Percentiles rank a stretch among this genome's conserved stretches.
Evolutionary conservation across 1,140 invertebrate species (phyloP).

Genomic region (Acromyrmex echinatior): DNA sequence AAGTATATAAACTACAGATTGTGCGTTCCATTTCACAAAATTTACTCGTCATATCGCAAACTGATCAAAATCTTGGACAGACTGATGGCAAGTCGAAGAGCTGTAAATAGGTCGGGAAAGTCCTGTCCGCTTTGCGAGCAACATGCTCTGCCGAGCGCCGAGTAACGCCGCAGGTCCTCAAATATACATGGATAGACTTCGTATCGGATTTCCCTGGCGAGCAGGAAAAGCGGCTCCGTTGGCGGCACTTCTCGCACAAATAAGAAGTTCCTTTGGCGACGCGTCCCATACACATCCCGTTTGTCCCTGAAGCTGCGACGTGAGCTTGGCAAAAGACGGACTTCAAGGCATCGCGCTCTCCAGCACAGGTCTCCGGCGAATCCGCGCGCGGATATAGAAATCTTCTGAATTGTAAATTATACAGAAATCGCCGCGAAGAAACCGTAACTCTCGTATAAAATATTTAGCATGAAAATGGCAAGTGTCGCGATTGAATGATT

Average conservation of each 20-base stretch:
- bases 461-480: not conserved
- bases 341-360: slow-evolving; percentile 46
- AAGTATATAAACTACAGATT: not conserved
- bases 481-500: slow-evolving; percentile 47
- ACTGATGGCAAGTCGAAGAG: slow-evolving; percentile 23
- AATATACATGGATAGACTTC: slow-evolving; percentile 83
- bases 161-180: slow-evolving; percentile 70
- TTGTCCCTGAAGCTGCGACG: slow-evolving; percentile 65
- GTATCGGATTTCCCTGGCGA: slow-evolving; percentile 84
- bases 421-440: slow-evolving; percentile 42
- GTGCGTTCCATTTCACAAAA: not conserved
- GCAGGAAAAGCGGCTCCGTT: slow-evolving; percentile 74
- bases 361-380: slow-evolving; percentile 65
- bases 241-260: slow-evolving; percentile 74
- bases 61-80: slow-evolving; percentile 42
- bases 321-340: slow-evolving; percentile 56
- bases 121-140: slow-evolving; percentile 53
- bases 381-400: slow-evolving; percentile 70
- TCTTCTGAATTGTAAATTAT: slow-evolving; percentile 74
- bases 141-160: slow-evolving; percentile 14
- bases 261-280: slow-evolving; percentile 74
- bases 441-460: slow-evolving; percentile 31
- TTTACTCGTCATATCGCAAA: not conserved
- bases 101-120: slow-evolving; percentile 63
- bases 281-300: slow-evolving; percentile 65